Evolutionary conservation across 2,113 vertebrate genomes (phyloP), one percentile per base, ranked within the genome.

Genomic region (Oncorhynchus tshawytscha): DNA sequence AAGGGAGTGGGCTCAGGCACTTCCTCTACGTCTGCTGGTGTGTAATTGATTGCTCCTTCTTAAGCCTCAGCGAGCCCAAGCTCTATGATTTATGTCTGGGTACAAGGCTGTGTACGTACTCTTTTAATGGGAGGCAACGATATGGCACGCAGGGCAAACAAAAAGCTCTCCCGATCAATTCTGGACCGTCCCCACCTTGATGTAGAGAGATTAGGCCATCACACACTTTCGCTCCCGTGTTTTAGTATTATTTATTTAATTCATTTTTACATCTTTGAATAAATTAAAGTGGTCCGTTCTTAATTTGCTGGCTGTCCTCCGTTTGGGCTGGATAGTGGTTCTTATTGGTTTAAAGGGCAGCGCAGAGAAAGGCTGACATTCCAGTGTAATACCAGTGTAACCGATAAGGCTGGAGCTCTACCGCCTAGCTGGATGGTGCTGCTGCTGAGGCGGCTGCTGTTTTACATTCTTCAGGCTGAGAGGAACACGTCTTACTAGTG

Each of bases 41-140:
- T 73, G 78, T 89, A 90, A 95, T 94, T 92, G 89, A 95, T 93
- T 85, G 90, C 87, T 82, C 81, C 88, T 93, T 51, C 1, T 84
- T 82, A 85, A 81, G 83, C 86, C 87, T 84, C 88, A 87, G 89
- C 68, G 71, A 91, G 87, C 87, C 86, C 81, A 87, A 76, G 79
- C 85, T 49, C 72, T 68, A 83, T 95, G 95, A 96, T 96, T 93
- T 90, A 95, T 93, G 92, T 81, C 54, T 68, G 79, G 73, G 72
- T 88, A 84, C 88, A 90, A 25, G 70, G 81, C 89, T 92, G 91
- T 80, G 57, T 82, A 87, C 89, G 81, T 90, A 91, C 81, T 87
- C 87, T 78, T 91, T 94, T 91, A 93, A 93, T 88, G 90, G 82
- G 86, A 92, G 90, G 94, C 90, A 90, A 91, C 93, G 94, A 91